phyloP scores from a whole-genome alignment of 92 coral and sea anemone genomes.

The Parazoanthus swiftii region DNA sequence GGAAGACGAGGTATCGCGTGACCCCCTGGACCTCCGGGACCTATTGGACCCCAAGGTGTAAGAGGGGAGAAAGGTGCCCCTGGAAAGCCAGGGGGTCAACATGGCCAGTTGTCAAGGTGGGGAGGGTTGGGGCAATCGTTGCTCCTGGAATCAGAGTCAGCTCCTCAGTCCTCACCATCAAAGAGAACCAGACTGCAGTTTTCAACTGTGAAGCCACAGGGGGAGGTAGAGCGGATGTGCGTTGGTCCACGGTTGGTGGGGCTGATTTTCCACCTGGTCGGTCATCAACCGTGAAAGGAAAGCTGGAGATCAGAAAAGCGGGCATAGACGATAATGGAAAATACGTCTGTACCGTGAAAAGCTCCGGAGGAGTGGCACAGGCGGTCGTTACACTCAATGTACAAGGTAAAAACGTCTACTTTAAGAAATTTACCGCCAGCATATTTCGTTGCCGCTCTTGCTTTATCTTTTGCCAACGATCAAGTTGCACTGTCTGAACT shows the following conservation, averaged over 20 bases:
- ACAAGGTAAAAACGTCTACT: conserved; percentile 11
- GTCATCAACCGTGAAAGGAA: conserved; percentile 5
- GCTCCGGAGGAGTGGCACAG: conserved; percentile 4
- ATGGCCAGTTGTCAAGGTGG: conserved; percentile 19
- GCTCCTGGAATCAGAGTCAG: conserved; percentile 32
- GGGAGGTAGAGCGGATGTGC: conserved; percentile 17
- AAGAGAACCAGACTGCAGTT: conserved; percentile 34
- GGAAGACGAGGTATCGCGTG: conserved; percentile 10
- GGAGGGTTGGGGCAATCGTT: not conserved
- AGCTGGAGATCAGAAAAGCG: conserved; percentile 14
- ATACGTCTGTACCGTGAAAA: conserved; percentile 24
- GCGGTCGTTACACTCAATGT: conserved; percentile 25
- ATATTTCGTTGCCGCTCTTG: no score
- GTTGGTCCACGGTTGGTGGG: conserved; percentile 20
- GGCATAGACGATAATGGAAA: conserved; percentile 22
- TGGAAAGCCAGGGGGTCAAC: conserved; percentile 28
- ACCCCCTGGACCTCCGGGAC: conserved; percentile 25
- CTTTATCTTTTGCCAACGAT: no score
- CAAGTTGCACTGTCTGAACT: not conserved
- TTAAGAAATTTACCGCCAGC: not conserved
- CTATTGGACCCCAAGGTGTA: conserved; percentile 15
- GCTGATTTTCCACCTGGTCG: conserved; percentile 13
- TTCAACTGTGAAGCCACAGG: conserved; percentile 18
- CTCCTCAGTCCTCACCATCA: conserved; percentile 2
- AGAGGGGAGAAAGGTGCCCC: conserved; percentile 17